Evolutionary conservation across 2,888 invertebrate species (phyloP).

Genomic region (Erannis defoliaria): DNA sequence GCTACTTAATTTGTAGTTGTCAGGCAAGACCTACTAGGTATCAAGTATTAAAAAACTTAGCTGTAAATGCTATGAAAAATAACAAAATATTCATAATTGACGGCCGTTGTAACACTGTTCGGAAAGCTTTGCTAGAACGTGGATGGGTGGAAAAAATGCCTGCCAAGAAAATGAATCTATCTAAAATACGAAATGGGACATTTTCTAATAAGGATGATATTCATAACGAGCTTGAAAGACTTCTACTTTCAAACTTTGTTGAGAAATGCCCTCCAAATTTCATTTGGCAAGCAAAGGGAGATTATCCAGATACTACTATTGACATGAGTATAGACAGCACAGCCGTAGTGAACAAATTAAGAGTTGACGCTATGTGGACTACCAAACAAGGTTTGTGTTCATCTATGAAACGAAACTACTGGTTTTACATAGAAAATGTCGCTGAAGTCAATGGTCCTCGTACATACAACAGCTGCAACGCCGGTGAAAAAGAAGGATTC

Average conservation of each 20-base stretch:
- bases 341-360: slow-evolving; percentile 72
- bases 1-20: slow-evolving; percentile 68
- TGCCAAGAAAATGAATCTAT: slow-evolving; percentile 68
- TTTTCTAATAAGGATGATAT: slow-evolving; percentile 59
- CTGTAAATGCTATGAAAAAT: slow-evolving; percentile 77
- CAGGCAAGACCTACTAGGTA: slow-evolving; percentile 65
- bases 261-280: slow-evolving; percentile 71
- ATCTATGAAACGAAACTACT: slow-evolving; percentile 87
- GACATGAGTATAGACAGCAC: slow-evolving; percentile 61
- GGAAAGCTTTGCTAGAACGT: slow-evolving; percentile 86
- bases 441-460: slow-evolving; percentile 91
- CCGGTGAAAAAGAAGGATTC: slow-evolving; percentile 87
- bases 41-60: slow-evolving; percentile 72
- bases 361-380: slow-evolving; percentile 73
- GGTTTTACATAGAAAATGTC: slow-evolving; percentile 87
- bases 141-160: slow-evolving; percentile 92
- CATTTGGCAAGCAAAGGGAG: slow-evolving; percentile 70
- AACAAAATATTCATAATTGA: slow-evolving; percentile 85
- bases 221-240: slow-evolving; percentile 68
- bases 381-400: slow-evolving; percentile 82
- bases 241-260: slow-evolving; percentile 75
- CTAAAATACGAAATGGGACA: slow-evolving; percentile 65
- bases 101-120: slow-evolving; percentile 82
- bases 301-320: slow-evolving; percentile 52
- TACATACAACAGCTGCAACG: slow-evolving; percentile 88